These are phyloP conservation scores for Triplophysa tibetana DNA, from an alignment of 2,113 vertebrate species.

Conservation along the genomic window DNA sequence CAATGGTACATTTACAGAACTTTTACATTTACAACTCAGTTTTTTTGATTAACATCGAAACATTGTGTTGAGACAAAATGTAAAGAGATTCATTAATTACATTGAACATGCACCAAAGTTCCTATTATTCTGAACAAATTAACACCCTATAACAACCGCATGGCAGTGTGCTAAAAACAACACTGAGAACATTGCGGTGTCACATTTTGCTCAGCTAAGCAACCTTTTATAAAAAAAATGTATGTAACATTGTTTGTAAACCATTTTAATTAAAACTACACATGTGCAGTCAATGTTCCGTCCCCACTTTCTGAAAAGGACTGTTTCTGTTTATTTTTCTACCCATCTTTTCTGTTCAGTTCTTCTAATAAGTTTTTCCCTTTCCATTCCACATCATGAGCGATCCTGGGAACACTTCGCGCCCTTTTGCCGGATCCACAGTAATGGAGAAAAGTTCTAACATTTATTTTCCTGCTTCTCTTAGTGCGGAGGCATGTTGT, in stretches of 20 bases:
- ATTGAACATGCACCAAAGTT: too few species aligned
- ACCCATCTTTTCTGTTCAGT: not conserved
- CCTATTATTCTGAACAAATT: too few species aligned
- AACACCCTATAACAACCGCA: too few species aligned
- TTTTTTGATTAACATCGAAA: too few species aligned
- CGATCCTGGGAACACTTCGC: conserved; percentile 36
- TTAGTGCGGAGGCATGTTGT: conserved; percentile 41
- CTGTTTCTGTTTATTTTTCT: conserved; percentile 36
- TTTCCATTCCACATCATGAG: conserved; percentile 34
- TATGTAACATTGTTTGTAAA: not conserved
- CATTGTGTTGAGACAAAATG: too few species aligned
- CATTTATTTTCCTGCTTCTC: conserved; percentile 54
- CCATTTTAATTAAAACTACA: not conserved
- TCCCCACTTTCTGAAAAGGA: not conserved
- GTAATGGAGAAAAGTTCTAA: conserved; percentile 42
- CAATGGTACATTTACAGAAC: too few species aligned
- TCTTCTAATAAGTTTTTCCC: conserved; percentile 30
- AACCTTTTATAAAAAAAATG: not conserved
- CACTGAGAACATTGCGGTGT: too few species aligned
- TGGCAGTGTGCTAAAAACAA: too few species aligned
- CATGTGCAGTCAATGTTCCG: not conserved
- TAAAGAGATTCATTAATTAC: too few species aligned
- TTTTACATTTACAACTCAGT: too few species aligned
- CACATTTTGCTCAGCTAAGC: too few species aligned
- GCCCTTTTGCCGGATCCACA: conserved; percentile 37